Evolutionary conservation across 2,888 invertebrate species (phyloP).

Genomic region (Petrolisthes cinctipes): DNA sequence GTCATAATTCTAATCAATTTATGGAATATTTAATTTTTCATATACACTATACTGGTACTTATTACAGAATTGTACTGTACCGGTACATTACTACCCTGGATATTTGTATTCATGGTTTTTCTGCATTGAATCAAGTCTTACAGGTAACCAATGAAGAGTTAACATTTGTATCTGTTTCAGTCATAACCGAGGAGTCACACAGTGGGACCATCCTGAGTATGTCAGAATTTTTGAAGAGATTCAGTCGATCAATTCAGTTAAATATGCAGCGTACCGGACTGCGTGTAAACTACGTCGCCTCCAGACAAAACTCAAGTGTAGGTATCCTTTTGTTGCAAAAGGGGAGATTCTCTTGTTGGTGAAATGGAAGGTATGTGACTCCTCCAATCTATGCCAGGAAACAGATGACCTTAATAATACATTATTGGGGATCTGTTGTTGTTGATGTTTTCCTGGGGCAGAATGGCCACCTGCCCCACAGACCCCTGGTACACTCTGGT

Average conservation of each 20-base stretch:
- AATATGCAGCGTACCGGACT: slow-evolving; percentile 82
- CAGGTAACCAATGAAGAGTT: background rate
- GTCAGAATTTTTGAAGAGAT: slow-evolving; percentile 53
- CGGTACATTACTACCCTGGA: background rate
- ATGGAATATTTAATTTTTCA: no score
- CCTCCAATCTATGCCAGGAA: no score
- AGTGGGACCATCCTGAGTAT: slow-evolving; percentile 64
- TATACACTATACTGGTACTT: no score
- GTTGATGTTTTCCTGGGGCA: no score
- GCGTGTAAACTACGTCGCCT: slow-evolving; percentile 79
- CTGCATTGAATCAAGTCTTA: no score
- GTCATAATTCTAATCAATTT: no score
- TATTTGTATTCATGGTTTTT: background rate
- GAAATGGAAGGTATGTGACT: no score
- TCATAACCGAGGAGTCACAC: slow-evolving; percentile 54
- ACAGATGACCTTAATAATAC: no score
- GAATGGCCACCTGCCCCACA: no score
- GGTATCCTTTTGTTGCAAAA: background rate
- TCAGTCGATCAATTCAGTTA: slow-evolving; percentile 74
- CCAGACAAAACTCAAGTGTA: slow-evolving; percentile 75
- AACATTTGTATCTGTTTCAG: slow-evolving; percentile 20
- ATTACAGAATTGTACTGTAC: background rate
- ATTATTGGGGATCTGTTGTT: no score
- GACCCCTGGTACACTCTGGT: no score
- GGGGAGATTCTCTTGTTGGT: no score